Base-by-base conservation (phyloP, 2,888 invertebrate species). In the Andricus curvator region DNA sequence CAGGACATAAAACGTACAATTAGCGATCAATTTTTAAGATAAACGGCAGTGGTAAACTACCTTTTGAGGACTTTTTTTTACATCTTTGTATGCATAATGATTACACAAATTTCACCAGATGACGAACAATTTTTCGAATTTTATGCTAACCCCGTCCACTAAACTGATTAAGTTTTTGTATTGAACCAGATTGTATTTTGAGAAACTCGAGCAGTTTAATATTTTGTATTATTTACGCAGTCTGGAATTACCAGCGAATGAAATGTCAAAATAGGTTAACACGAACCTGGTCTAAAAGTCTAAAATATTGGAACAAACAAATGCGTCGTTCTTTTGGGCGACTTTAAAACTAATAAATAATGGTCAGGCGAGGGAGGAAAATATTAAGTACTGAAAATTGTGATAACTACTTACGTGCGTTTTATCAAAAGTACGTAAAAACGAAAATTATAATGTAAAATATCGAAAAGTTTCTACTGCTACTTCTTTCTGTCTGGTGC, bases 261-360 rank as follows among this genome's bases (percentile, higher is more conserved):
- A 56, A 74, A 74, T 37, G 74, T 74, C 74, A 74, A 74, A 74
- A 74, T 74, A 74, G 74, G 74, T 74, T 74, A 74, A 74, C 70
- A 70, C 17, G 17, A 25, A 56, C 74, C 33, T 74, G 56, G 56
- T n/a, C 29, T 51, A 56, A 44, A 44, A 48, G 48, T 48, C 17
- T 48, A 48, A 48, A 56, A 74, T 33, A 56, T 51, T 29, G 22
- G 5, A 62, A 62, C 33, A 9, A 74, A n/a, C 33, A 74, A 74
- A 33, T 74, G n/a, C 56, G n/a, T 33, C 29, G 6, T 56, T 56
- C n/a, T 1, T 0, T 56, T 33, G 15, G 1, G 0, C 13, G n/a
- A 1, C 29, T 74, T 33, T n/a, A n/a, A 67, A 65, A 9, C n/a
- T 4, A 37, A 9, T 20, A 37, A 20, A 41, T 41, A 33, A 37